Evolutionary conservation across 2,888 invertebrate genomes (phyloP), one percentile per base, ranked within the genome.

Genomic region (Noctuana brunneofusca): DNA sequence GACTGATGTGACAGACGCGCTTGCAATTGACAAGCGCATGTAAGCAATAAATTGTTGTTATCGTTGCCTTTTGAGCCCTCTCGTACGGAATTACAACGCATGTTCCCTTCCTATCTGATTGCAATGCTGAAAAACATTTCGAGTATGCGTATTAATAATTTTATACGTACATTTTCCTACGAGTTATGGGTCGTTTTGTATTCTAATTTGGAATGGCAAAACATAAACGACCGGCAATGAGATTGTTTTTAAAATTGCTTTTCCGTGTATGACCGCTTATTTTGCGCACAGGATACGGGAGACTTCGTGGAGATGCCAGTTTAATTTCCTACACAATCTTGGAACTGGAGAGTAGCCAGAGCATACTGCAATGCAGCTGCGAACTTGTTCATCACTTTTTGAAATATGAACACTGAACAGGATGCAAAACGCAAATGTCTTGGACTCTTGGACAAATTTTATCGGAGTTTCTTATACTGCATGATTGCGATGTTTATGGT

Each of bases 321-420:
- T 81, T 81, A 84, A 86, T 85, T 86, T 83, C 79, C 76, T 78
- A 81, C 79, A 84, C 84, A 86, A 87, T 88, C 80, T 85, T 68
- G 73, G 75, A 83, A 73, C 85, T 89, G 89, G 89, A 90, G 75
- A 69, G 65, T 63, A 78, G 88, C 89, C 89, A 89, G 86, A 72
- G 67, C 65, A 76, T 80, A 78, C 73, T 85, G 85, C 86, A 87
- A 74, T 85, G 87, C 87, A 73, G 71, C 68, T 68, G 64, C 66
- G 66, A 59, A 54, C 65, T 67, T 55, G 38, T 55, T 55, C 49
- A 55, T 55, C 55, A 49, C 41, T 70, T 67, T 30, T 48, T 60
- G 53, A 60, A 54, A 60, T 60, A 54, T 46, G 30, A 18, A 43
- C 27, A 18, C 48, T 46, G 30, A 18, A 43, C 27, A 18, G 27